These are phyloP conservation scores for Mizuhopecten yessoensis DNA, from an alignment of 1,140 invertebrate species.

Conservation along the genomic window DNA sequence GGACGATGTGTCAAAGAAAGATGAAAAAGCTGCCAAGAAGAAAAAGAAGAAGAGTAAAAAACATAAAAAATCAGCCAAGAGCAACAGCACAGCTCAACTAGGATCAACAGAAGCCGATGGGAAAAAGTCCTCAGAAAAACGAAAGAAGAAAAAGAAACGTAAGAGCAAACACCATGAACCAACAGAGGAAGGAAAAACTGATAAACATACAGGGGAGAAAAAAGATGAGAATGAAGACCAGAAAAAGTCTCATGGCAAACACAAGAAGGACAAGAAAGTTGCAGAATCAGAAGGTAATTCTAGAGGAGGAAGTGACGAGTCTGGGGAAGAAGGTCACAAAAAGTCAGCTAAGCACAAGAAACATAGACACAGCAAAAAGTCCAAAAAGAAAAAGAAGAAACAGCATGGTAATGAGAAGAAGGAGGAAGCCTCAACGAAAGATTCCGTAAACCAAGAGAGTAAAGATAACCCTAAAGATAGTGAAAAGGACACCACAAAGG, in stretches of 20 bases:
- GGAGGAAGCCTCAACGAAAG: constrained; percentile 29
- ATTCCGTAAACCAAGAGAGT: constrained; percentile 44
- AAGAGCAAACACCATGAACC: constrained; percentile 57
- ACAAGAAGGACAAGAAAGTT: constrained; percentile 62
- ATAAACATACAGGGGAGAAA: constrained; percentile 56
- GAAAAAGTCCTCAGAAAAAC: constrained; percentile 56
- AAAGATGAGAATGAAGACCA: constrained; percentile 58
- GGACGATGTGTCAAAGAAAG: constrained; percentile 47
- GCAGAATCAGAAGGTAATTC: constrained; percentile 59
- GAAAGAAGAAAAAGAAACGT: constrained; percentile 66
- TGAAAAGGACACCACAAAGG: constrained; percentile 6
- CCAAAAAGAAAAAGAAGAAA: constrained; percentile 64
- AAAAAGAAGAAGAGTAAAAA: constrained; percentile 68
- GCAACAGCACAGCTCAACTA: constrained; percentile 62
- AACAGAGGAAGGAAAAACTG: constrained; percentile 60
- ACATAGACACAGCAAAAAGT: constrained; percentile 62
- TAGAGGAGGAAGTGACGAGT: constrained; percentile 60
- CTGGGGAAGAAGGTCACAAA: constrained; percentile 59
- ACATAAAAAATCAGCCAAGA: constrained; percentile 62
- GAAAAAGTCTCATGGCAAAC: constrained; percentile 60
- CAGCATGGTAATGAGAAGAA: constrained; percentile 57
- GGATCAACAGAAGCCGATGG: constrained; percentile 48
- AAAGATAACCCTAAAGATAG: constrained; percentile 48
- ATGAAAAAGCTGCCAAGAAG: constrained; percentile 45
- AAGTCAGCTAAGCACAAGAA: constrained; percentile 61